phyloP scores from a whole-genome alignment of 2,113 vertebrate genomes.

The Anarrhichthys ocellatus region DNA sequence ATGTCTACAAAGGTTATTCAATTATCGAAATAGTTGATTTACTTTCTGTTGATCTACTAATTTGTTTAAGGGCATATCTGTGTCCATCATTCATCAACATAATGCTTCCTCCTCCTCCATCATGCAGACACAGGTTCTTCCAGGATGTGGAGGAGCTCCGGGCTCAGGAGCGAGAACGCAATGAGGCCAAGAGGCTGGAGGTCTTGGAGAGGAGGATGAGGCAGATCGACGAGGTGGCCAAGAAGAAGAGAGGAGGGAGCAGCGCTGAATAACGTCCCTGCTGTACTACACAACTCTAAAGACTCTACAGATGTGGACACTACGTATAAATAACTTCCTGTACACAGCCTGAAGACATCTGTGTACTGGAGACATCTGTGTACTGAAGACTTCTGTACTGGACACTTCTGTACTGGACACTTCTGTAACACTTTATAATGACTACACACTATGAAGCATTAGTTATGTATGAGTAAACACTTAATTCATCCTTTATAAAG shows the following conservation, averaged over 20 bases:
- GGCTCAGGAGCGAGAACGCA: constrained; percentile 72
- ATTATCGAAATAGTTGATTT: not conserved
- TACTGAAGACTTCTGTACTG: not conserved
- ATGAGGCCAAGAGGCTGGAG: constrained; percentile 67
- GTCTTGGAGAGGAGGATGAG: constrained; percentile 79
- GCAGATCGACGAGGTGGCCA: constrained; percentile 71
- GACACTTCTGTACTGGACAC: not conserved
- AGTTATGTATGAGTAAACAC: no score
- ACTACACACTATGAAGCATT: no score
- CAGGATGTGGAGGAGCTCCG: constrained; percentile 77
- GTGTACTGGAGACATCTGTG: not conserved
- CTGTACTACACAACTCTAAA: not conserved
- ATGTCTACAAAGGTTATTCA: no score
- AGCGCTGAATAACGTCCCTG: constrained; percentile 15
- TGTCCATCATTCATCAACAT: not conserved
- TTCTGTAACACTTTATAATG: no score
- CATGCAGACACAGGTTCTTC: constrained; percentile 78
- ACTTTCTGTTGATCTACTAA: not conserved
- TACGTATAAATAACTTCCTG: not conserved
- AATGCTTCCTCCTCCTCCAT: not conserved
- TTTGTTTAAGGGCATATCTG: not conserved
- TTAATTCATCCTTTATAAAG: no score
- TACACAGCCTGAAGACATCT: not conserved
- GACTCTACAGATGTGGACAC: not conserved
- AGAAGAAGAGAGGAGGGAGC: constrained; percentile 70